Evolutionary conservation across 2,113 vertebrate species (phyloP).

Genomic region (Rostratula benghalensis): DNA sequence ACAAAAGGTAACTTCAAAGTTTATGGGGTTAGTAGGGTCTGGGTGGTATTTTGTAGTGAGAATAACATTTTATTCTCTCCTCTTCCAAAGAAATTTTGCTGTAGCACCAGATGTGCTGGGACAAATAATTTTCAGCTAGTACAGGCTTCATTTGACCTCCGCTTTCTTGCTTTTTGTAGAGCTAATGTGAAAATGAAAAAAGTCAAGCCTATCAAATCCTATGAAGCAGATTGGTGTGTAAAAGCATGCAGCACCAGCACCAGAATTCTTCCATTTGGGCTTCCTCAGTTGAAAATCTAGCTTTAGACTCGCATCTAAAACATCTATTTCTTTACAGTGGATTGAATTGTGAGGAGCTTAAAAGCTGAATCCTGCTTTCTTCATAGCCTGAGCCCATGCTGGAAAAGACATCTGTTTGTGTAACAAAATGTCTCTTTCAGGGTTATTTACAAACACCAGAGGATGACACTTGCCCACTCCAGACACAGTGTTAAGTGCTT

Average conservation of each 20-base stretch:
- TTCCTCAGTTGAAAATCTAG: neutral
- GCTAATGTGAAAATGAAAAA: slow-evolving; percentile 7
- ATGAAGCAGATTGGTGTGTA: neutral
- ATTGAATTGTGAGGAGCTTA: neutral
- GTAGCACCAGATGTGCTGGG: neutral
- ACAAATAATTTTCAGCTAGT: neutral
- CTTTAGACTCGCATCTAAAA: neutral
- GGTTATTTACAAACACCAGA: neutral
- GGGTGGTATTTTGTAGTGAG: neutral
- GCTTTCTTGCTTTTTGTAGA: neutral
- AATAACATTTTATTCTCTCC: neutral
- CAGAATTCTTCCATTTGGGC: neutral
- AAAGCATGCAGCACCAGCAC: neutral
- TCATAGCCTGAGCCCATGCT: neutral
- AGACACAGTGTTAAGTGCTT: neutral
- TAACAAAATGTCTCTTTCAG: neutral
- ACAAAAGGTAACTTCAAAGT: neutral
- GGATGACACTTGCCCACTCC: neutral
- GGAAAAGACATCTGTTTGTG: neutral
- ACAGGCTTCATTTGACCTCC: neutral
- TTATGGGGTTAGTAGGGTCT: neutral
- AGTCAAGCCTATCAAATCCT: neutral
- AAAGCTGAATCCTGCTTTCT: neutral
- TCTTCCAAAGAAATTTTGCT: neutral
- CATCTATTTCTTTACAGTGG: neutral